Evolutionary conservation across 2,888 invertebrate genomes (phyloP).

Genomic region (Parnassius orleans): DNA sequence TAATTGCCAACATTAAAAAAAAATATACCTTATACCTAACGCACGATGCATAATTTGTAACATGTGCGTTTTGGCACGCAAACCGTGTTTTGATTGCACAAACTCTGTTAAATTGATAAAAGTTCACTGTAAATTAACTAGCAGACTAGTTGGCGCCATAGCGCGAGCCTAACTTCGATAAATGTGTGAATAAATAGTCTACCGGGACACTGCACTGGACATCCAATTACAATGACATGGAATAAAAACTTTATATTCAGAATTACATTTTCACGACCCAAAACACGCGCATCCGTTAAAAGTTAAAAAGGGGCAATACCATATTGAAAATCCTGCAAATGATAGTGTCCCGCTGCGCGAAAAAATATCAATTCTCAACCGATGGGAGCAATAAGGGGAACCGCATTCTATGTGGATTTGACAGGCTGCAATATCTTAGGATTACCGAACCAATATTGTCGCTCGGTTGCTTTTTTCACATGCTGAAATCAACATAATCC

Average conservation of each 20-base stretch:
- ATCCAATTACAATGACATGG: conserved; percentile 12
- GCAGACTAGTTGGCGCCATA: conserved; percentile 46
- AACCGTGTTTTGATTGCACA: conserved; percentile 41
- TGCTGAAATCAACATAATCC: conserved; percentile 65
- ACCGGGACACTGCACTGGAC: conserved; percentile 25
- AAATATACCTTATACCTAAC: too few relatives aligned
- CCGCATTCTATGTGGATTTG: conserved; percentile 48
- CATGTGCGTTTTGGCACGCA: conserved; percentile 55
- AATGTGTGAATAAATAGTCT: conserved; percentile 39
- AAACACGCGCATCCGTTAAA: too few relatives aligned
- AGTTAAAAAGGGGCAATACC: conserved; percentile 2
- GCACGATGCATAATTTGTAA: neutral
- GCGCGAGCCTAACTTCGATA: conserved; percentile 47
- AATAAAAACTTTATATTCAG: conserved; percentile 1
- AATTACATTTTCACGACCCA: too few relatives aligned
- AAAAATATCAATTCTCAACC: conserved; percentile 40
- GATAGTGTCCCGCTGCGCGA: conserved; percentile 24
- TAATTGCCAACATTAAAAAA: too few relatives aligned
- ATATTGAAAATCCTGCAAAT: conserved; percentile 16
- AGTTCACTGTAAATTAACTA: conserved; percentile 62
- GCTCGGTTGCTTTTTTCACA: conserved; percentile 59
- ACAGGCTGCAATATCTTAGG: conserved; percentile 71
- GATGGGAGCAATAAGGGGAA: conserved; percentile 55
- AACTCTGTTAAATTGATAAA: conserved; percentile 58
- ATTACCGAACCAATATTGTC: conserved; percentile 73